Conservation (phyloP, 2,797 vertebrate species). For the Chaenodraco wilsoni region DNA sequence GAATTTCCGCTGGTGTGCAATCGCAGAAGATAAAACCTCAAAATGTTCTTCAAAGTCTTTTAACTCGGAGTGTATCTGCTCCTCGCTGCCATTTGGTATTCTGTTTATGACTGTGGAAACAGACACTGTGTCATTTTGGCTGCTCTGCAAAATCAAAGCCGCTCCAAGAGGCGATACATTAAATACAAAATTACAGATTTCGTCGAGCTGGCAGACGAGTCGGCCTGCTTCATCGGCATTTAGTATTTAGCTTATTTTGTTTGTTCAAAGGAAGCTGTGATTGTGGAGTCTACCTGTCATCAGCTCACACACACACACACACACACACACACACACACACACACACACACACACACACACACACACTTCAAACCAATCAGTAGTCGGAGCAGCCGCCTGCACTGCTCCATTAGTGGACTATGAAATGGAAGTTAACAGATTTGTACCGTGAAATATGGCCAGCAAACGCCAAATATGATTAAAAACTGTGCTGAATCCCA, state of each 20-base stretch:
- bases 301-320: conserved; percentile 20
- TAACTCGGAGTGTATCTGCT: conserved; percentile 47
- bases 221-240: conserved; percentile 18
- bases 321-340: conserved; percentile 6
- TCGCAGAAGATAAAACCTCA: background rate
- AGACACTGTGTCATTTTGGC: conserved; percentile 51
- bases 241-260: conserved; percentile 48
- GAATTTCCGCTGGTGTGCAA: conserved; percentile 11
- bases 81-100: conserved; percentile 55
- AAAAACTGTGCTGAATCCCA: conserved; percentile 30
- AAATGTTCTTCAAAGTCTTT: conserved; percentile 47
- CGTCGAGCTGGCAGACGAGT: conserved; percentile 23
- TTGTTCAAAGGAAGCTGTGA: conserved; percentile 62
- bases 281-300: conserved; percentile 62
- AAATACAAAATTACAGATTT: conserved; percentile 66
- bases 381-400: conserved; percentile 27
- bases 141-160: conserved; percentile 66
- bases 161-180: conserved; percentile 69
- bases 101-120: conserved; percentile 50
- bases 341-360: background rate
- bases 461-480: conserved; percentile 23
- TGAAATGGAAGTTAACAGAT: conserved; percentile 60
- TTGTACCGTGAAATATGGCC: conserved; percentile 35
- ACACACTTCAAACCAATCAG: conserved; percentile 37
- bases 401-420: conserved; percentile 45